phyloP scores from a whole-genome alignment of 1,140 invertebrate species.

The Papilio xuthus region DNA sequence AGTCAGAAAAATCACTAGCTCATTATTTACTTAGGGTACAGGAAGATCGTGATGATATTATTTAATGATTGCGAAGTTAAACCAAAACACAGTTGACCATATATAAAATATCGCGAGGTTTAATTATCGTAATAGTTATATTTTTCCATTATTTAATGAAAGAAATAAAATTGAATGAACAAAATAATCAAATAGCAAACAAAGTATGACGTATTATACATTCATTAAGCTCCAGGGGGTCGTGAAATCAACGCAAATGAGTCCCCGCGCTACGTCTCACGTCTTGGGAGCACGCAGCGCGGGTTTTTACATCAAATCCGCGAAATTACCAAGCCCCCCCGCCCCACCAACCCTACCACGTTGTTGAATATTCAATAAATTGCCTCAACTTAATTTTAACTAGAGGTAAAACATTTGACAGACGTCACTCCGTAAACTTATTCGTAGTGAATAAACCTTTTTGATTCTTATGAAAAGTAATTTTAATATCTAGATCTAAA shows the following conservation, averaged over 20 bases:
- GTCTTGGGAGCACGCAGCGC: not conserved
- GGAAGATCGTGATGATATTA: too few species aligned
- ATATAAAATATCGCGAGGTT: not conserved
- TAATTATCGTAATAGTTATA: not conserved
- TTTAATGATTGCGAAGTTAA: too few species aligned
- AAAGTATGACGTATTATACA: not conserved
- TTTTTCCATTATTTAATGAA: not conserved
- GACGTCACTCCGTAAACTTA: not conserved
- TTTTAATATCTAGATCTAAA: not conserved
- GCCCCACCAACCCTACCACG: not conserved
- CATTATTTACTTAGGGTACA: not conserved
- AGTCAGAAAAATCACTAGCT: not conserved
- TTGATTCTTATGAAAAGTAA: not conserved
- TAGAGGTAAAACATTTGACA: constrained; percentile 5
- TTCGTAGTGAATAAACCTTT: not conserved
- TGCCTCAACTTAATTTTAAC: constrained; percentile 12
- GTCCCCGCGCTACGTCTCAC: not conserved
- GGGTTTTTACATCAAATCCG: not conserved
- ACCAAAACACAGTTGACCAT: too few species aligned
- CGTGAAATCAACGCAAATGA: constrained; percentile 8
- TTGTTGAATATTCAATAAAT: not conserved
- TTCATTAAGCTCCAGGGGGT: not conserved
- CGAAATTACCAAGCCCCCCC: not conserved
- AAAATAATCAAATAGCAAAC: not conserved
- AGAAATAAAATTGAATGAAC: not conserved